Evolutionary conservation across 2,888 invertebrate genomes (phyloP), one percentile per base, ranked within the genome.

Genomic region (Ptycholaimellus sp.): DNA sequence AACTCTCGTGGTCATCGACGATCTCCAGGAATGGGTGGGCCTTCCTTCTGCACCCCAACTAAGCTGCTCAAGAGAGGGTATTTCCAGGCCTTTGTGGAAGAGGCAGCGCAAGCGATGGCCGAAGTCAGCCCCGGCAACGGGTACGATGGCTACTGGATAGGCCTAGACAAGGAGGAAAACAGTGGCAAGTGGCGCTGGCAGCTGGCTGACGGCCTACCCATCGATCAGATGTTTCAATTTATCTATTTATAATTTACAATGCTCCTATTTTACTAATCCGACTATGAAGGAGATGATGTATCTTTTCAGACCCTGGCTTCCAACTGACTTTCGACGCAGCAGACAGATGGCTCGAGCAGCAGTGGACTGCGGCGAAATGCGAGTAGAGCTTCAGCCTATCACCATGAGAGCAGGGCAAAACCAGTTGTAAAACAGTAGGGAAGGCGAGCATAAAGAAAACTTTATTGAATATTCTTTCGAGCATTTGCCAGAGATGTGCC

Each of bases 121-220:
- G 6, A 11, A 3, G 9, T 7, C 4, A 5, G 6, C 5, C 34
- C 34, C 5, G 34, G 22, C 16, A 6, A 20, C n/a, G 23, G 34
- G 5, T 23, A 22, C 14, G 34, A 34, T 17, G 34, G 34, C 20
- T 34, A 11, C 17, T 34, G 14, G n/a, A n/a, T 34, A 11, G 34
- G 34, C 5, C 23, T 34, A 13, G 11, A 25, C 6, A 13, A 19
- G 19, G 30, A 13, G 14, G 18, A 13, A 7, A 13, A 13, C 21
- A 33, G 13, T 14, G 19, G 18, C 5, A 33, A 5, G 9, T 33
- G 33, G 33, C 7, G 19, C 16, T 33, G 33, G 33, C 7, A 18
- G n/a, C n/a, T n/a, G n/a, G n/a, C n/a, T n/a, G n/a, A n/a, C n/a
- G n/a, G n/a, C n/a, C n/a, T n/a, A n/a, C n/a, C n/a, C n/a, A n/a